Base-by-base conservation (phyloP, 2,797 vertebrate genomes). In the Falco naumanni region DNA sequence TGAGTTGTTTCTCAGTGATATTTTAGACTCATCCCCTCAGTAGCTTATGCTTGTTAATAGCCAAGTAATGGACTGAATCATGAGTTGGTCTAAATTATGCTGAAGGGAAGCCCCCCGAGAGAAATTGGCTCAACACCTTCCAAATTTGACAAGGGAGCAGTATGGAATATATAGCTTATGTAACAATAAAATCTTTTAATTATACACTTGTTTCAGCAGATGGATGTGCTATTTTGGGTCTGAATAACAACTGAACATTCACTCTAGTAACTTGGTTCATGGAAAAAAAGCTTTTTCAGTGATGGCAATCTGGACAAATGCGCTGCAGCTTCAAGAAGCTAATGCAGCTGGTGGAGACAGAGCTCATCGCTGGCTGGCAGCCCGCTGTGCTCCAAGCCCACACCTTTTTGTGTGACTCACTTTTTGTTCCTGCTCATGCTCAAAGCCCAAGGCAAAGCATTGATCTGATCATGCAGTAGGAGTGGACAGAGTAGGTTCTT, bases 231-330 rank as follows among this genome's bases (percentile, higher is more conserved):
- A 91, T 95, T 95, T 94, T 90, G 56, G 81, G 90, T 87, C 71
- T 83, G 81, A 94, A 91, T 93, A 96, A 94, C 87, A 96, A 91
- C 93, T 74, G 89, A 93, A 89, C 81, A 83, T 89, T 94, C 74
- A 69, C 65, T 96, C 89, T 68, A 89, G 88, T 91, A 93, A 87
- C 78, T 89, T 87, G 60, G 34, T 86, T 93, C 19, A 11, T 45
- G 45, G 45, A 43, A 56, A 71, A 71, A 70, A 66, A 39, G 26
- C 41, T 83, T 83, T 92, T 83, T 66, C n/a, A 33, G 60, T 83
- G 71, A 60, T 87, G 43, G 60, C 66, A 95, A 78, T 92, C 75
- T 95, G 95, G 79, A 90, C 41, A 83, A 96, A 83, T 87, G 60
- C 87, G 68, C 63, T 91, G 78, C 50, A 85, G 2, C 84, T 92